Base-by-base conservation (phyloP, 2,113 vertebrate genomes). In the Lophochroa leadbeateri region DNA sequence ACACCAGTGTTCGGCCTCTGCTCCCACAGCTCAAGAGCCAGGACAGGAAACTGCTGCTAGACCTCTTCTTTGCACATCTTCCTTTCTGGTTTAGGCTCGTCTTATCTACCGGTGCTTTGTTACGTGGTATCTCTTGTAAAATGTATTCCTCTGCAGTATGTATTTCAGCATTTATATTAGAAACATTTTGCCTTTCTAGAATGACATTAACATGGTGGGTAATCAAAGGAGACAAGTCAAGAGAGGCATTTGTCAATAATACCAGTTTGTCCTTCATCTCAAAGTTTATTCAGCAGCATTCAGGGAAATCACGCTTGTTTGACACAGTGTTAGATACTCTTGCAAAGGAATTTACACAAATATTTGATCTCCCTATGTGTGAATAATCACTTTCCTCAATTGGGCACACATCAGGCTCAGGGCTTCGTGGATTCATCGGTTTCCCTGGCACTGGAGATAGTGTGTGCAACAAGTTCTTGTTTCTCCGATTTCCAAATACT, bases 61-160 rank as follows among this genome's bases (percentile, higher is more conserved):
- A n/a, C n/a, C n/a, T n/a, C n/a, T n/a, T n/a, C n/a, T n/a, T n/a
- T n/a, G n/a, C n/a, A n/a, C n/a, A n/a, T n/a, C n/a, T n/a, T n/a
- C n/a, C n/a, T n/a, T n/a, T n/a, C n/a, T n/a, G n/a, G n/a, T n/a
- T n/a, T n/a, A n/a, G n/a, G n/a, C n/a, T n/a, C n/a, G n/a, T n/a
- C n/a, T n/a, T n/a, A n/a, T n/a, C n/a, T n/a, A n/a, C n/a, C n/a
- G n/a, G n/a, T n/a, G n/a, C n/a, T n/a, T n/a, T n/a, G n/a, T n/a
- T n/a, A n/a, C n/a, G n/a, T n/a, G n/a, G n/a, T n/a, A n/a, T n/a
- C 52, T 85, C 82, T 71, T 70, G 76, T 83, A 63, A 91, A 93
- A 83, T 67, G 27, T 83, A 78, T 93, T 88, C 55, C 55, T 58
- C 78, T 0, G 0, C 31, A 52, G 46, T 82, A 19, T 41, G 33